A percentile compares a stretch with the other conserved stretches of the same genome.
Evolutionary conservation across 2,797 vertebrate species (phyloP).

Genomic region (Nyctalus aviator): DNA sequence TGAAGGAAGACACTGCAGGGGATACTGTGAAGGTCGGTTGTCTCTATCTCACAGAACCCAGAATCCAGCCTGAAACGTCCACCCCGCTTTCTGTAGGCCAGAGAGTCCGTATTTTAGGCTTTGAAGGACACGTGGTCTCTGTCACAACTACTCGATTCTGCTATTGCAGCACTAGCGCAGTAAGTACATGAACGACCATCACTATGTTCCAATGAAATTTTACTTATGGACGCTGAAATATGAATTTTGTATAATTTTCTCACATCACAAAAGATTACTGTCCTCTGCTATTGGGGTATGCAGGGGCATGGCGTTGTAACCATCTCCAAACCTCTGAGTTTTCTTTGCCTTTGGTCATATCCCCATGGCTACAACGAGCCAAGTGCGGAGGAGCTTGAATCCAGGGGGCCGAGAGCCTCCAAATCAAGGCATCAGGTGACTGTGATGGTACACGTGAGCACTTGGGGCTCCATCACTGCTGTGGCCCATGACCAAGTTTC

Average conservation of each 20-base stretch:
- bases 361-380: neutral
- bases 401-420: neutral
- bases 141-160: neutral
- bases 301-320: neutral
- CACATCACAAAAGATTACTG: neutral
- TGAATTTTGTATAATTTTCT: neutral
- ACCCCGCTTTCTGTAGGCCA: neutral
- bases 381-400: neutral
- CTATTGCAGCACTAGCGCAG: neutral
- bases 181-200: neutral
- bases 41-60: neutral
- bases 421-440: neutral
- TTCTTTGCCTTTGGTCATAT: neutral
- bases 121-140: neutral
- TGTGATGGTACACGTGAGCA: accelerated
- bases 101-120: neutral
- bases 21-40: neutral
- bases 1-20: neutral
- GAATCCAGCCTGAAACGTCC: neutral
- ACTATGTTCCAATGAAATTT: neutral
- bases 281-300: neutral
- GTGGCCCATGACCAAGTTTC: neutral
- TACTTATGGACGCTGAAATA: neutral
- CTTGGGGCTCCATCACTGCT: neutral
- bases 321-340: neutral